A percentile compares a stretch with the other conserved stretches of the same genome.
These are phyloP conservation scores for Zaprionus africanus DNA, from an alignment of 1,140 invertebrate species.

Conservation along the genomic window DNA sequence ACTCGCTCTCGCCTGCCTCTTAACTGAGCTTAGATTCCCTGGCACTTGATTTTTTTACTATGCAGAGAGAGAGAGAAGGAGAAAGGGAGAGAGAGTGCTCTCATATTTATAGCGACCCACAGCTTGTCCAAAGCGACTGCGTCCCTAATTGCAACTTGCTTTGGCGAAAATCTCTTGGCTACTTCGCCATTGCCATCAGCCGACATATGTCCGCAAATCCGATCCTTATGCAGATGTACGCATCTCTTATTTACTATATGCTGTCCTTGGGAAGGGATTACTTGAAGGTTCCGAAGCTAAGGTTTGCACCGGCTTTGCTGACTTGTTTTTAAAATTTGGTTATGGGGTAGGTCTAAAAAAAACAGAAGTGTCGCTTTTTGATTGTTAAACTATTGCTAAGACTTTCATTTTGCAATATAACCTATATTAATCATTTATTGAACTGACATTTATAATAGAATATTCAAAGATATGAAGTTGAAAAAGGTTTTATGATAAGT, in stretches of 20 bases:
- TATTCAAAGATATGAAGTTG: no score
- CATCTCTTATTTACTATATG: background rate
- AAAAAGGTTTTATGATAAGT: no score
- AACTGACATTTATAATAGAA: no score
- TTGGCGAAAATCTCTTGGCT: background rate
- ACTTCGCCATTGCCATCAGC: background rate
- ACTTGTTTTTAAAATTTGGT: no score
- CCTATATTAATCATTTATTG: no score
- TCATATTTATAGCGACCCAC: constrained; percentile 30
- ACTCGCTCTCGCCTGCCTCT: background rate
- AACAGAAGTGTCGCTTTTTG: no score
- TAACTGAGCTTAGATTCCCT: constrained; percentile 21
- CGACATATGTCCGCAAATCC: background rate
- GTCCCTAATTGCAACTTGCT: constrained; percentile 5
- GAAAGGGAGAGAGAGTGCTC: constrained; percentile 9
- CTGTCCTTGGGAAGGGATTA: background rate
- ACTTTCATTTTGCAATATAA: no score
- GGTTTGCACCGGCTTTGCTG: no score
- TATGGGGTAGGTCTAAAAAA: no score
- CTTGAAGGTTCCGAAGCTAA: background rate
- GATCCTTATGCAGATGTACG: background rate
- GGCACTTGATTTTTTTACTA: constrained; percentile 27
- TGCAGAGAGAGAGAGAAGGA: background rate
- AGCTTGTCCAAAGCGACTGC: background rate
- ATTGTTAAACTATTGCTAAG: no score